A percentile compares a stretch with the other conserved stretches of the same genome.
phyloP scores from a whole-genome alignment of 2,797 vertebrate genomes.

The Crenichthys baileyi region DNA sequence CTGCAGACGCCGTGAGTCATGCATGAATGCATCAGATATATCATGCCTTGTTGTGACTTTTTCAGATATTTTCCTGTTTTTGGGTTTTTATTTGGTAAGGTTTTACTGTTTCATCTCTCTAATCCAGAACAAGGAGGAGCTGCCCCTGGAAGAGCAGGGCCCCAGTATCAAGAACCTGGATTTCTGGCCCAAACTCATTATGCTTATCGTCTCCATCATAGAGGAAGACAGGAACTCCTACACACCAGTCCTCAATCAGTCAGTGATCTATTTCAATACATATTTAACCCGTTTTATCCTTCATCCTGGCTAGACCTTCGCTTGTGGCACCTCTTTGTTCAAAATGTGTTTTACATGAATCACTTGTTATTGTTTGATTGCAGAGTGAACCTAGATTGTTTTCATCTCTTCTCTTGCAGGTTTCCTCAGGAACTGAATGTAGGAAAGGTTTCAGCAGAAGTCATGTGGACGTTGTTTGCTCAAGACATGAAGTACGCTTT shows the following conservation, averaged over 20 bases:
- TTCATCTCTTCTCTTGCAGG: slow-evolving; percentile 74
- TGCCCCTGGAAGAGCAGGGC: slow-evolving; percentile 92
- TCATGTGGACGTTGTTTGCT: slow-evolving; percentile 97
- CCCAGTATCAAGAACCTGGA: slow-evolving; percentile 96
- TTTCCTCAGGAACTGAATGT: slow-evolving; percentile 97
- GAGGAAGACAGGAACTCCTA: slow-evolving; percentile 98
- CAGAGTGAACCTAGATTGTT: not conserved
- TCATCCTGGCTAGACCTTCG: not conserved
- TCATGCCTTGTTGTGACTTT: not conserved
- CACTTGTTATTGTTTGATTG: not conserved
- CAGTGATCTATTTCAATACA: slow-evolving; percentile 63
- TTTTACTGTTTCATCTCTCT: slow-evolving; percentile 8
- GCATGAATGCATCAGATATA: too few relatives aligned
- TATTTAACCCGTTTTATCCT: not conserved
- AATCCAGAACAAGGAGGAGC: slow-evolving; percentile 87
- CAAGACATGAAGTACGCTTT: slow-evolving; percentile 99
- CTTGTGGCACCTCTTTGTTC: not conserved
- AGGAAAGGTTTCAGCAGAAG: slow-evolving; percentile 96
- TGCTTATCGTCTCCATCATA: slow-evolving; percentile 96
- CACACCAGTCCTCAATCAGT: slow-evolving; percentile 96
- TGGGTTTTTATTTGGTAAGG: not conserved
- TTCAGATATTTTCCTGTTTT: not conserved
- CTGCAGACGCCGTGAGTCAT: slow-evolving; percentile 84
- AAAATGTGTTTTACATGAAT: too few relatives aligned
- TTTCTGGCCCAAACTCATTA: slow-evolving; percentile 99